Base-by-base conservation (phyloP, 2,888 invertebrate genomes). In the Tricholauxania praeusta region DNA sequence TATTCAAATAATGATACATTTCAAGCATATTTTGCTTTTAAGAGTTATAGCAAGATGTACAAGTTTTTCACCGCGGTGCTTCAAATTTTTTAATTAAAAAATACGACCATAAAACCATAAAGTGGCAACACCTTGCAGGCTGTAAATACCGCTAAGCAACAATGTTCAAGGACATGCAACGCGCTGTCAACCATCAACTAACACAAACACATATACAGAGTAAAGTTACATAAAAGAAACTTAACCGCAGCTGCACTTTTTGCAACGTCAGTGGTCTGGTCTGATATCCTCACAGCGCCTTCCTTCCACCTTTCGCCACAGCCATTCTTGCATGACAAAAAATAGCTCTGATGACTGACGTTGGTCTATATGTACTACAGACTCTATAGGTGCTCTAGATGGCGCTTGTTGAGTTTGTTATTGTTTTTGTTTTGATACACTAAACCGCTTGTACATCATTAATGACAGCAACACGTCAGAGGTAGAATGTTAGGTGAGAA, bases 131-230 rank as follows among this genome's bases (percentile, higher is more conserved):
- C 39, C 10, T 39, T 39, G 10, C 39, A 39, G 39, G 39, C 39
- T 10, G 10, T 39, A 39, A 10, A 10, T 39, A 39, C 10, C 39
- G 10, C 39, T 17, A 47, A 19, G 10, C 48, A 52, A 53, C 53
- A 66, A 32, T 53, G 52, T 66, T 66, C 53, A 66, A 66, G 53
- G 65, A 17, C 53, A 32, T 32, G 65, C 32, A 8, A 39, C 39
- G 65, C 32, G n/a, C 53, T 66, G 65, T 66, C 52, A 66, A n/a
- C 12, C 52, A 66, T n/a, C 52, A 8, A 53, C 22, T n/a, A 28
- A 65, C 52, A 65, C 2, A 14, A 51, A 28, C 52, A 39, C 15
- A 28, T 63, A 49, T 14, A 63, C 39, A 39, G 39, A 39, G 39
- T 39, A 39, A 10, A 39, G 39, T 39, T 39, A 39, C 39, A 63